Evolutionary conservation across 2,888 invertebrate species (phyloP), one percentile per base, ranked within the genome.

Genomic region (Volucella inflata): DNA sequence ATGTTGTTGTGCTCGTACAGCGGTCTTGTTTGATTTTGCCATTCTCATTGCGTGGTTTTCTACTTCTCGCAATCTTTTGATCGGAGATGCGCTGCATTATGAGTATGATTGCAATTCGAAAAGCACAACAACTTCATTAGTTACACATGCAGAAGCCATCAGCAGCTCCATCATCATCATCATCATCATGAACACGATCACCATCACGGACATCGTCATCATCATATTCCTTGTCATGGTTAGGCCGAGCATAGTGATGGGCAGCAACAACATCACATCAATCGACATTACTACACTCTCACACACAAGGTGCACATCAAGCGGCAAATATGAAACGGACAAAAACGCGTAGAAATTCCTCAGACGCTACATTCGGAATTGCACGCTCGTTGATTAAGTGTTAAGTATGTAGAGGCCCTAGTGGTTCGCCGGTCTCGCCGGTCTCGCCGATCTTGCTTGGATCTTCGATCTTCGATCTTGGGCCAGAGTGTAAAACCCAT

Each of bases 91-190:
- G 21, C 67, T 46, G 85, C 76, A 71, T 81, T 85, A 85, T 85
- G 76, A 71, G 77, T 85, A 85, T 85, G 76, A 85, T 72, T 77
- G 68, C 62, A 80, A 68, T 72, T 59, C 76, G 44, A 67, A 67
- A 65, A 76, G 81, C 65, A 77, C 76, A 81, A 81, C 81, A 85
- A 81, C 81, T 85, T 81, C 72, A 85, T 85, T 81, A 85, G 81
- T 71, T 68, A 57, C 80, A 84, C 71, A 76, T 71, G 76, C 85
- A 72, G 81, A 64, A 85, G 67, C 57, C 75, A 68, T 81, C 74
- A 44, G 10, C 80, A 48, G 46, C 62, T 14, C 68, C 71, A 67
- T 65, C 78, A 40, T 50, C 62, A 36, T 51, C 57, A 57, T 74
- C 30, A 11, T n/a, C 46, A 30, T 11, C 40, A 44, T 17, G 36